Evolutionary conservation across 2,888 invertebrate species (phyloP), one percentile per base, ranked within the genome.

Genomic region (Syrphus vitripennis): DNA sequence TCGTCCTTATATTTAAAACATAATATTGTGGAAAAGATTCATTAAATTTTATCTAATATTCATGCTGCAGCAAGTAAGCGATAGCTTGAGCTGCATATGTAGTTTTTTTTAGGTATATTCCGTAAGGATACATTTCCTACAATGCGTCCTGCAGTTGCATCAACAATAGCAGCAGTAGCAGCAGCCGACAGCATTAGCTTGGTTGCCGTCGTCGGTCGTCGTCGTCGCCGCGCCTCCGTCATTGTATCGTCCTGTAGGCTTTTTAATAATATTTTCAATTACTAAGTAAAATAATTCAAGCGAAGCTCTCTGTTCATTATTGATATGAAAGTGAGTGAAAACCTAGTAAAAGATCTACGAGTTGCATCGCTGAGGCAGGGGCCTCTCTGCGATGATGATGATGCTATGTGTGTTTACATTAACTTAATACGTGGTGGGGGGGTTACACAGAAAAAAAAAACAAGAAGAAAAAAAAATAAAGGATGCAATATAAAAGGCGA

Each of bases 181-280:
- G 40, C 42, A 21, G 37, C 16, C 21, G 21, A 34, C 50, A 26
- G 70, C 34, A 48, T 42, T 42, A n/a, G n/a, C n/a, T n/a, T n/a
- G n/a, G 24, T 72, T 5, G 29, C 10, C 42, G 34, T 50, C 57
- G n/a, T 42, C 57, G n/a, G 29, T 42, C 57, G 40, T 6, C 16
- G 19, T 6, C 55, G 3, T n/a, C 14, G 2, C 21, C 2, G 48
- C 21, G 12, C 26, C 16, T 31, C 31, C 26, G 37, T 37, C 34
- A 59, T 59, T 59, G 37, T 59, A 59, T 59, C 50, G 40, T 70
- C 70, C 61, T 67, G 75, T 84, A 80, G 84, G 84, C 80, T 80
- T 80, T 84, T 84, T 84, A 84, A 80, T 84, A 84, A 80, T 84
- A 80, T 80, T 84, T 84, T 80, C 84, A 80, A 84, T 84, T 84